Base-by-base conservation (phyloP, 64 coral and sea anemone genomes). In the Hydrozoanthus tunicans region DNA sequence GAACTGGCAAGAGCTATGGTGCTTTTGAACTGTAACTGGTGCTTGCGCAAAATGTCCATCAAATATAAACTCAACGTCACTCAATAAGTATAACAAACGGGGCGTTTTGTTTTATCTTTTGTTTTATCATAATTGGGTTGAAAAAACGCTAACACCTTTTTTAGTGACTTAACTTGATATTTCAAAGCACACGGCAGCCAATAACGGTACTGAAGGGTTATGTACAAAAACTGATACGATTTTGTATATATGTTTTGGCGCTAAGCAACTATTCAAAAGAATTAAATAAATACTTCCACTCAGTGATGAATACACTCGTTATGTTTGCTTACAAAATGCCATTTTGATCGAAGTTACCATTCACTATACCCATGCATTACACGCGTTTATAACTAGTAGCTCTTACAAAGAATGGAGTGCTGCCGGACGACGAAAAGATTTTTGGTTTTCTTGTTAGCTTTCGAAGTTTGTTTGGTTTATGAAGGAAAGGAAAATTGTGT, bases 231-330 rank as follows among this genome's bases (percentile, higher is more conserved):
- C 83, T 51, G 68, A 74, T 86, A 86, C 60, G 73, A 73, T 69
- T 71, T 53, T 86, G 83, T 8, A 54, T 61, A 15, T 51, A 14
- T 52, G 59, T 20, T 20, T 11, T 43, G 67, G 72, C 73, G 83
- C 83, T 86, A 86, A 56, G 83, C 69, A 86, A 86, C 83, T 86
- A 68, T 72, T 86, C 83, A 43, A 14, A 73, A 53, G 24, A 12
- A 73, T 17, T 3, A 73, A 86, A 60, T 60, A 86, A 86, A 86
- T 86, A 86, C 5, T 59, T 43, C 55, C 67, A 74, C 12, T 59
- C 68, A 25, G 54, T 60, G 8, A 12, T 73, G 60, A 74, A 86
- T 60, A 58, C 43, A 13, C 17, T 70, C 11, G 55, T 43, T 60
- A 24, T 13, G 5, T 43, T 52, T n/a, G 64, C 70, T 51, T 69